phyloP scores from a whole-genome alignment of 2,888 invertebrate species.

The Aleiodes leptofemur region DNA sequence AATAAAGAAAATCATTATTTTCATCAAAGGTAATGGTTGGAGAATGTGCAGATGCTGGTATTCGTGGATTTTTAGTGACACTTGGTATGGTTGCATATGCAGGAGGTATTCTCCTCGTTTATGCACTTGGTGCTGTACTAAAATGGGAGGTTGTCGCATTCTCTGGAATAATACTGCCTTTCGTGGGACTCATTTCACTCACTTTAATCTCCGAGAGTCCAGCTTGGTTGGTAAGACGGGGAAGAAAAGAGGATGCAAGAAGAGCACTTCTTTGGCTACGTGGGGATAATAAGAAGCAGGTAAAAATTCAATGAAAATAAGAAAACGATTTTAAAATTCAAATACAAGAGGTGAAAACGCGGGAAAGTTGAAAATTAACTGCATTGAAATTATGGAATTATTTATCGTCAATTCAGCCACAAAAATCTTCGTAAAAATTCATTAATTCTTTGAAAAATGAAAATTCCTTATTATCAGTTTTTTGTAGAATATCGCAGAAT shows the following conservation, averaged over 20 bases:
- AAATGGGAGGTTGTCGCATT: slow-evolving; percentile 85
- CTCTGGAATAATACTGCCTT: slow-evolving; percentile 79
- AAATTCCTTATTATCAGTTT: no score
- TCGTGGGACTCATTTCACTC: slow-evolving; percentile 79
- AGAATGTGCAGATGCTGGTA: slow-evolving; percentile 84
- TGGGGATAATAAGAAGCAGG: slow-evolving; percentile 77
- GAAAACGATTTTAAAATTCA: no score
- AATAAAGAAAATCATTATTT: slow-evolving; percentile 29
- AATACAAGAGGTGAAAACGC: no score
- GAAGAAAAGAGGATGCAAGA: slow-evolving; percentile 77
- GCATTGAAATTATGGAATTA: no score
- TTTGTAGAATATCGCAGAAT: no score
- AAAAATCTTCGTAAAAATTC: no score
- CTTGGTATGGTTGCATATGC: slow-evolving; percentile 86
- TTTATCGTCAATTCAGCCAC: no score
- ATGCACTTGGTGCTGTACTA: slow-evolving; percentile 82
- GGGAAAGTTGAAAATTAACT: no score
- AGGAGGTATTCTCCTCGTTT: slow-evolving; percentile 84
- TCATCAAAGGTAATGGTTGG: slow-evolving; percentile 83
- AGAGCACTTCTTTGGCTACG: slow-evolving; percentile 80
- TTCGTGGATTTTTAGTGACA: slow-evolving; percentile 83
- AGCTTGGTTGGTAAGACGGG: slow-evolving; percentile 83
- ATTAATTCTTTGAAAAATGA: no score
- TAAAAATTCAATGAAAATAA: slow-evolving; percentile 53
- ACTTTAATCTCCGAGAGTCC: slow-evolving; percentile 85